Base-by-base conservation (phyloP, 2,888 invertebrate species). In the Cheilosia variabilis region DNA sequence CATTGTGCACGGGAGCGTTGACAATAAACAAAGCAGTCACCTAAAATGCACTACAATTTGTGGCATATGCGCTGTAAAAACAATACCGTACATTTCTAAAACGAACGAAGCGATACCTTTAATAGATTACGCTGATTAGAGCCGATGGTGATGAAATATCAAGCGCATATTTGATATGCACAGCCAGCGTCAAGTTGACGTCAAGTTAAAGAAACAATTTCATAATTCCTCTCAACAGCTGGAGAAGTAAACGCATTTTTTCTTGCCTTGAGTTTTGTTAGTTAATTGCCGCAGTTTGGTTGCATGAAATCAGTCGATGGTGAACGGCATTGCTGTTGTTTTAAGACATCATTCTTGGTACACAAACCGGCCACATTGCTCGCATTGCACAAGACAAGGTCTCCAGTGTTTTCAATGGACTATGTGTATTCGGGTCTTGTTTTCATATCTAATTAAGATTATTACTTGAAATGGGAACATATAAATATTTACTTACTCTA, bases 71-170 rank as follows among this genome's bases (percentile, higher is more conserved):
- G 68, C 57, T 62, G 41, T 19, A 31, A 53, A 69, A 71, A 69
- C 63, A 63, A 69, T 73, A 73, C 69, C 68, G 52, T 58, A 73
- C 73, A 69, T 78, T 83, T 73, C 73, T 83, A 69, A 69, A 83
- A 58, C 78, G 9, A 27, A 19, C 68, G 10, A 27, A 19, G 62
- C 50, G 72, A 73, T 73, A 66, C 53, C 68, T 62, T 68, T 63
- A 78, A 83, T 75, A 75, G 45, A 55, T 62, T 66, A 55, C 63
- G 52, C 58, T 75, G 83, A 79, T 84, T 79, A 84, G 45, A 73
- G 24, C 41, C 66, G 47, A 53, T 53, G 27, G 19, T 37, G n/a
- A 19, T 45, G 45, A 43, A 22, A 52, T 52, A 43, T 24, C 58
- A 13, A 69, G 19, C 24, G 69, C 47, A 53, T 78, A 69, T 75